A percentile compares a stretch with the other conserved stretches of the same genome.
phyloP scores from a whole-genome alignment of 2,797 vertebrate genomes.

The Distichodus sexfasciatus region DNA sequence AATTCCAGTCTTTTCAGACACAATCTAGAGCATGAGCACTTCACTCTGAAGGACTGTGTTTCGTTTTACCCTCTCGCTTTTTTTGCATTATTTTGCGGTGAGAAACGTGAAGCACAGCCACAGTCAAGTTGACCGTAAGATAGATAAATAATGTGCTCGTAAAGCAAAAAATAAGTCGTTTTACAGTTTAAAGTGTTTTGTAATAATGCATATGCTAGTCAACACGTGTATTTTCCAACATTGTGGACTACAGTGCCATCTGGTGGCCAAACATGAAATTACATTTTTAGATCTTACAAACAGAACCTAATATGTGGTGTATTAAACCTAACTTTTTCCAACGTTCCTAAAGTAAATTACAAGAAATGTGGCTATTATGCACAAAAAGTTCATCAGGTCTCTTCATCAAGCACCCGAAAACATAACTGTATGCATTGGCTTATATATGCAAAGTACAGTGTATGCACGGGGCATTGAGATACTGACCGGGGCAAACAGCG shows the following conservation, averaged over 20 bases:
- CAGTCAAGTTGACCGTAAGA: no score
- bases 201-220: not conserved
- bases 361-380: no score
- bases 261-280: constrained; percentile 46
- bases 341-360: no score
- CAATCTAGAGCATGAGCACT: not conserved
- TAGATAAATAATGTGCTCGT: no score
- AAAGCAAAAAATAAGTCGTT: no score
- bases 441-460: not conserved
- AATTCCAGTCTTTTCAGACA: constrained; percentile 1
- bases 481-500: constrained; percentile 93
- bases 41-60: constrained; percentile 7
- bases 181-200: not conserved
- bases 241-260: constrained; percentile 47
- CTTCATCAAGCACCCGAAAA: no score
- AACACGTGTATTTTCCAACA: constrained; percentile 36
- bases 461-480: not conserved
- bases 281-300: constrained; percentile 25
- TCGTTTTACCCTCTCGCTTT: not conserved
- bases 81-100: no score
- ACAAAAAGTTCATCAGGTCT: no score
- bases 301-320: no score
- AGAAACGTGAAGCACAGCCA: not conserved
- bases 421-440: no score
- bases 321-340: no score